phyloP scores from a whole-genome alignment of 2,888 invertebrate species.

The Spisula solida region DNA sequence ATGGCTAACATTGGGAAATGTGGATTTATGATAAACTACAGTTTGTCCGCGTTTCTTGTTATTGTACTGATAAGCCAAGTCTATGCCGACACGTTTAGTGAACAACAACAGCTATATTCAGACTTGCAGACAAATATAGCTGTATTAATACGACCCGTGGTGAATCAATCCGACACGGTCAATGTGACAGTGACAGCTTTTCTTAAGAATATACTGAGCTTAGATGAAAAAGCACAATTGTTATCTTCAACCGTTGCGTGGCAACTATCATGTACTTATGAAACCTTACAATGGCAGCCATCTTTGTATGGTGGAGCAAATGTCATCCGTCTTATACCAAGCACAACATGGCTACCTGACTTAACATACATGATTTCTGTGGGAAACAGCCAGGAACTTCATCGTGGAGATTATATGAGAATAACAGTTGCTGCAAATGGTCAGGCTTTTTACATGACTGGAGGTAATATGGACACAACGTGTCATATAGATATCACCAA shows the following conservation, averaged over 20 bases:
- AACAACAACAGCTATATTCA: not conserved
- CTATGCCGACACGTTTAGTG: not conserved
- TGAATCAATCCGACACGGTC: not conserved
- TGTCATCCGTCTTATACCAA: not conserved
- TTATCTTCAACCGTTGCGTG: not conserved
- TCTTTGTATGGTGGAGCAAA: not conserved
- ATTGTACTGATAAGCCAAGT: too few relatives aligned
- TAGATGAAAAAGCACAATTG: constrained; percentile 23
- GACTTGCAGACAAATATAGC: not conserved
- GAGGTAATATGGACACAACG: constrained; percentile 13
- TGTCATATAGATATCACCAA: constrained; percentile 41
- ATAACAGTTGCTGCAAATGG: not conserved
- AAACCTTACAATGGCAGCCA: constrained; percentile 17
- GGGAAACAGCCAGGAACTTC: not conserved
- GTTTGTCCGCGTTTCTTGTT: too few relatives aligned
- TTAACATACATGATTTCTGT: not conserved
- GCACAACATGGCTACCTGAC: constrained; percentile 23
- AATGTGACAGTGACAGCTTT: not conserved
- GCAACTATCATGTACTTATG: not conserved
- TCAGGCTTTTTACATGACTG: not conserved
- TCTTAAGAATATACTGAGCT: not conserved
- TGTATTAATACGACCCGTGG: constrained; percentile 11
- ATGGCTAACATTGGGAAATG: too few relatives aligned
- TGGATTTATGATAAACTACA: too few relatives aligned
- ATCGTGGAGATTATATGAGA: not conserved